Percentiles rank a stretch among this genome's conserved stretches.
phyloP scores from a whole-genome alignment of 2,113 vertebrate genomes.

The Neotoma lepida region DNA sequence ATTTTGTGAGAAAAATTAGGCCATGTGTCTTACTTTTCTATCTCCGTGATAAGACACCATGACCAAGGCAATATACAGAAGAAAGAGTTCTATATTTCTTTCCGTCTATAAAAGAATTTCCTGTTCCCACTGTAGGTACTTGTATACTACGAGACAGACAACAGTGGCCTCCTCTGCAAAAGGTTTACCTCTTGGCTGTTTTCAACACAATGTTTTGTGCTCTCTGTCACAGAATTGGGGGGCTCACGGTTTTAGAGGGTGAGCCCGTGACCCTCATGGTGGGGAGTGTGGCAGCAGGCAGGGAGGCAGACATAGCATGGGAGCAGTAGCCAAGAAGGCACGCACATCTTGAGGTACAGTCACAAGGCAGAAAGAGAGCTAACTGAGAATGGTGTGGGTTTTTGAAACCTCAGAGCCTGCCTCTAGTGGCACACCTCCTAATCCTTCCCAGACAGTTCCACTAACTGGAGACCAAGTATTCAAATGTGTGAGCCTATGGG shows the following conservation, averaged over 20 bases:
- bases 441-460: not conserved
- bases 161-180: not conserved
- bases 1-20: not conserved
- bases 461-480: not conserved
- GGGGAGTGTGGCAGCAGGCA: not conserved
- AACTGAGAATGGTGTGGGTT: not conserved
- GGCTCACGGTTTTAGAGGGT: not conserved
- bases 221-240: not conserved
- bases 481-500: not conserved
- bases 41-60: not conserved
- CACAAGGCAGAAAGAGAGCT: not conserved
- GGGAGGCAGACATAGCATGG: not conserved
- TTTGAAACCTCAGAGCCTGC: not conserved
- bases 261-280: no score
- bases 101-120: not conserved
- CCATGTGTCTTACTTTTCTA: not conserved
- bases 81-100: not conserved
- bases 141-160: not conserved
- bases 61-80: not conserved
- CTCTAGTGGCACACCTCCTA: not conserved
- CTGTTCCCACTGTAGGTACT: not conserved
- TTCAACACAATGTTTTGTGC: not conserved
- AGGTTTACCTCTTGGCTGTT: not conserved
- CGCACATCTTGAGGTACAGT: not conserved
- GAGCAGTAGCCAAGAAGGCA: not conserved